A percentile compares a stretch with the other conserved stretches of the same genome.
Conservation (phyloP, 1,140 invertebrate species). For the Anastrepha ludens region DNA sequence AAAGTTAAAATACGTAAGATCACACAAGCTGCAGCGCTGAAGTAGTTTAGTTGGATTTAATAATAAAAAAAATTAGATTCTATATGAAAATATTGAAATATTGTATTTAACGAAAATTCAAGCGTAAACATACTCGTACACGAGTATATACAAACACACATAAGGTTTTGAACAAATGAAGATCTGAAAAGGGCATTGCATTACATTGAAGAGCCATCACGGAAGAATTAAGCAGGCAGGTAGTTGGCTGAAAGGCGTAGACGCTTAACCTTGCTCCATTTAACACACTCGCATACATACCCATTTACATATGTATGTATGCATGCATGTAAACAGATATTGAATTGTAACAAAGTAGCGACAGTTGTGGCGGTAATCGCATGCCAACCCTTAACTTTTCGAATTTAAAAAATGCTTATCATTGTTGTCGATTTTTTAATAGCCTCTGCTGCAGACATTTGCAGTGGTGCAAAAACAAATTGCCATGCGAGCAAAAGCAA, state of each 20-base stretch:
- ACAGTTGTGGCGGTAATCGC: not conserved
- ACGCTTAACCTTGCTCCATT: constrained; percentile 6
- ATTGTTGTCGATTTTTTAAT: too few species aligned
- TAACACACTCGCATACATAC: not conserved
- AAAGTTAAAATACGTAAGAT: not conserved
- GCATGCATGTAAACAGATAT: not conserved
- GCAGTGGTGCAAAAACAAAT: not conserved
- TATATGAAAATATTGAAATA: too few species aligned
- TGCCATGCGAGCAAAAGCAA: not conserved
- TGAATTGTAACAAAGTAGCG: not conserved
- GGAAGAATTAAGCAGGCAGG: not conserved
- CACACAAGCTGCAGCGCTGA: not conserved
- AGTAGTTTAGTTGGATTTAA: not conserved
- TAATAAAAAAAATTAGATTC: too few species aligned
- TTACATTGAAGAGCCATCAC: not conserved
- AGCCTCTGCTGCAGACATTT: not conserved
- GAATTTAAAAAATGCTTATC: too few species aligned
- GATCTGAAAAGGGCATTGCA: not conserved
- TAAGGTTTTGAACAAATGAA: constrained; percentile 15
- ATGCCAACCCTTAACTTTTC: not conserved
- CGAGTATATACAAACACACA: not conserved
- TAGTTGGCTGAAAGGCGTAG: not conserved
- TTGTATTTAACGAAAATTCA: not conserved
- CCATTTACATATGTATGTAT: not conserved
- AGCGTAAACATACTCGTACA: not conserved